phyloP scores from a whole-genome alignment of 2,888 invertebrate species.

The Eledona agricola region DNA sequence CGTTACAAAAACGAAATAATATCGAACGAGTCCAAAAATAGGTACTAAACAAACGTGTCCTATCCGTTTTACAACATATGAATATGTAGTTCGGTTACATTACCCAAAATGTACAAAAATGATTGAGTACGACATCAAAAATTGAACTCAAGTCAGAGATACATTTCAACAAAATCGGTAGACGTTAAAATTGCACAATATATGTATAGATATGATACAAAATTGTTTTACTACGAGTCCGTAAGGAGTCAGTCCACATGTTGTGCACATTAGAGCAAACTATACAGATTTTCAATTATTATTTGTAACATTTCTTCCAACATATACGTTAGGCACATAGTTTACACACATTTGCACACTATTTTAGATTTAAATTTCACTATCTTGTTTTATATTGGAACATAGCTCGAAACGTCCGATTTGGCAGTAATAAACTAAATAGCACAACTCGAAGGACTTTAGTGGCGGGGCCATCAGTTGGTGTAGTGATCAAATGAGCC shows the following conservation, averaged over 20 bases:
- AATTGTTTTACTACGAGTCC: conserved; percentile 26
- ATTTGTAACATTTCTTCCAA: conserved; percentile 40
- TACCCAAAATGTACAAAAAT: conserved; percentile 32
- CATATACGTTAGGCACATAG: conserved; percentile 59
- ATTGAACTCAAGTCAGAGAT: conserved; percentile 28
- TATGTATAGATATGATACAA: conserved; percentile 36
- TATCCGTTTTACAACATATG: conserved; percentile 32
- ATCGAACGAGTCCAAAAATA: conserved; percentile 36
- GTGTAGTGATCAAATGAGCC: conserved; percentile 97
- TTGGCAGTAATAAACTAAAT: conserved; percentile 51
- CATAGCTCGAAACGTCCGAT: conserved; percentile 41
- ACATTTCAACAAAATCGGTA: conserved; percentile 32
- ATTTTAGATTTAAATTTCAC: conserved; percentile 47
- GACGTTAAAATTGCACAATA: conserved; percentile 38
- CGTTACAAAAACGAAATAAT: conserved; percentile 37
- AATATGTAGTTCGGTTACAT: conserved; percentile 25
- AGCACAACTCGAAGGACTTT: conserved; percentile 57
- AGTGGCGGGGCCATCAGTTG: conserved; percentile 71
- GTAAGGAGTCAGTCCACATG: too few species aligned
- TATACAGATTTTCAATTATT: conserved; percentile 42
- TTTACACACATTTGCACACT: conserved; percentile 61
- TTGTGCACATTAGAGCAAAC: conserved; percentile 51
- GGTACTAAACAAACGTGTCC: conserved; percentile 25
- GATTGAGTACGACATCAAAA: conserved; percentile 37
- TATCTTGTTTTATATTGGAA: conserved; percentile 43